Evolutionary conservation across 2,113 vertebrate species (phyloP).

Genomic region (Elephantulus edwardii): DNA sequence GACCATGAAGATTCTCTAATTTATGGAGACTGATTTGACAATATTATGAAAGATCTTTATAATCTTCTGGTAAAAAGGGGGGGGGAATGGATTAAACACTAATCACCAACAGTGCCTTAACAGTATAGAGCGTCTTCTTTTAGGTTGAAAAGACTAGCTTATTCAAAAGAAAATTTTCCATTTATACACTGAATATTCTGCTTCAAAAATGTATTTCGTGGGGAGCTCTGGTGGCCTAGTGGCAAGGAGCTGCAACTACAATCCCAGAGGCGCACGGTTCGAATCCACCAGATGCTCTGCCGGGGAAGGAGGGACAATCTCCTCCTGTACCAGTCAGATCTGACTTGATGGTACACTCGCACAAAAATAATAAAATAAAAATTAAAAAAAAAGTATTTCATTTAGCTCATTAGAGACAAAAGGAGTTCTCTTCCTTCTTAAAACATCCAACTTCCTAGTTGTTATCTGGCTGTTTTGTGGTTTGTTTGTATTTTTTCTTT

Average conservation of each 20-base stretch:
- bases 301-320: too few relatives aligned
- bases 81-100: neutral
- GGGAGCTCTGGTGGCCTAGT: too few relatives aligned
- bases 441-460: neutral
- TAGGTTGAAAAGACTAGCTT: neutral
- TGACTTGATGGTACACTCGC: too few relatives aligned
- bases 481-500: too few relatives aligned
- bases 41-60: neutral
- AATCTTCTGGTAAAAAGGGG: neutral
- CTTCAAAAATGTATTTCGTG: neutral
- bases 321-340: too few relatives aligned
- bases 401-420: neutral
- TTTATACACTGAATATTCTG: neutral
- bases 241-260: too few relatives aligned
- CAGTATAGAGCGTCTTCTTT: neutral
- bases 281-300: too few relatives aligned
- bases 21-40: slow-evolving; percentile 25
- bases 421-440: neutral
- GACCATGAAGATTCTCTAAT: neutral
- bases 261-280: too few relatives aligned
- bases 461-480: neutral
- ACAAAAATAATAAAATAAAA: too few relatives aligned
- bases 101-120: neutral
- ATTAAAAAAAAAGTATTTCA: too few relatives aligned
- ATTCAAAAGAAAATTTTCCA: neutral